Conservation (phyloP, 2,113 vertebrate genomes). For the Mionectes macconnelli region DNA sequence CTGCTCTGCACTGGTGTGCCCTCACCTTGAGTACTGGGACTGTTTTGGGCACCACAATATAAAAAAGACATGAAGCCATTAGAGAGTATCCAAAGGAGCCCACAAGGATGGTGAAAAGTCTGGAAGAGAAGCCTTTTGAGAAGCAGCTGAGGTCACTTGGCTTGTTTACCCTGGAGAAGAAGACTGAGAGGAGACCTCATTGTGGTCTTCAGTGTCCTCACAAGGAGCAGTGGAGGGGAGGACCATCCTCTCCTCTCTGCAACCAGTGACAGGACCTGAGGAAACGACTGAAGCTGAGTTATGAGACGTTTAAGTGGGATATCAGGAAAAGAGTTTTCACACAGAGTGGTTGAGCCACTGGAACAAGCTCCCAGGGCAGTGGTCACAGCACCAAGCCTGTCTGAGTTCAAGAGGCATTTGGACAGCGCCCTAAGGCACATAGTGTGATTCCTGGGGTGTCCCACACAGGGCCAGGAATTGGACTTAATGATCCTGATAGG, state of each 20-base stretch:
- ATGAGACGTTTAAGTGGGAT: neutral
- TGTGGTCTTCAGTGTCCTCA: neutral
- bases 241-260: neutral
- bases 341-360: neutral
- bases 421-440: neutral
- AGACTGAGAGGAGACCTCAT: neutral
- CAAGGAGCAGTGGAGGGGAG: neutral
- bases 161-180: neutral
- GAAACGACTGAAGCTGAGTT: neutral
- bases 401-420: neutral
- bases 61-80: neutral
- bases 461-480: neutral
- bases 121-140: too few relatives aligned
- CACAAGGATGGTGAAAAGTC: neutral
- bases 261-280: neutral
- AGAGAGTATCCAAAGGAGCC: too few relatives aligned
- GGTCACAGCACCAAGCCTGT: neutral
- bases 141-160: neutral
- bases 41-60: neutral
- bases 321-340: neutral
- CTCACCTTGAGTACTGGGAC: neutral
- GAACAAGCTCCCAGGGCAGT: neutral
- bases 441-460: neutral
- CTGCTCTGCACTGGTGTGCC: neutral
- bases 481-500: neutral